phyloP scores from a whole-genome alignment of 2,888 invertebrate genomes.

The Heteromurus nitidus region DNA sequence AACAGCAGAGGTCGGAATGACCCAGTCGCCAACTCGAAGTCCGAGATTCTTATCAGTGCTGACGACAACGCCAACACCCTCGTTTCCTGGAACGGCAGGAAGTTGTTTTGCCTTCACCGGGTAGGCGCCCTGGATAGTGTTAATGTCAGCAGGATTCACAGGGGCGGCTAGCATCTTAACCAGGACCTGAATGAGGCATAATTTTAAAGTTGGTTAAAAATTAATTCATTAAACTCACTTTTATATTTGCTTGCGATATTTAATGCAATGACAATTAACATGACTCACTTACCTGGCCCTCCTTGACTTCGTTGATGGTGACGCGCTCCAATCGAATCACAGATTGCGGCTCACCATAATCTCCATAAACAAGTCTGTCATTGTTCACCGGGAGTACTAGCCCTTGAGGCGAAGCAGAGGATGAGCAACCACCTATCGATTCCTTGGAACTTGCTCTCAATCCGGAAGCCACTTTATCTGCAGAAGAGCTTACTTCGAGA shows the following conservation, averaged over 20 bases:
- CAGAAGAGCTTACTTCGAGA: no score
- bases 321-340: conserved; percentile 79
- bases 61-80: conserved; percentile 92
- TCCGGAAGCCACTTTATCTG: no score
- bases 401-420: no score
- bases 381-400: no score
- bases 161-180: conserved; percentile 93
- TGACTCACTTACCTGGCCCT: conserved; percentile 46
- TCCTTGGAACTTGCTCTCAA: no score
- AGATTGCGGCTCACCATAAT: conserved; percentile 88
- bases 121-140: conserved; percentile 94
- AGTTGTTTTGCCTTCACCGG: conserved; percentile 84
- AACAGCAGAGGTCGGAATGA: conserved; percentile 57
- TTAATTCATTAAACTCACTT: not conserved
- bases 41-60: conserved; percentile 74
- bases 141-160: conserved; percentile 98
- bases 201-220: not conserved
- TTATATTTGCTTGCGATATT: not conserved
- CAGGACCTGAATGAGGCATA: conserved; percentile 80
- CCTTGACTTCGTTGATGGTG: conserved; percentile 52
- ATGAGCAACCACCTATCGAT: no score
- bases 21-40: conserved; percentile 67
- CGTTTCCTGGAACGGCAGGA: conserved; percentile 96
- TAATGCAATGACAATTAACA: not conserved
- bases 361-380: conserved; percentile 83